Evolutionary conservation across 1,140 invertebrate species (phyloP).

Genomic region (Drosophila paulistorum): DNA sequence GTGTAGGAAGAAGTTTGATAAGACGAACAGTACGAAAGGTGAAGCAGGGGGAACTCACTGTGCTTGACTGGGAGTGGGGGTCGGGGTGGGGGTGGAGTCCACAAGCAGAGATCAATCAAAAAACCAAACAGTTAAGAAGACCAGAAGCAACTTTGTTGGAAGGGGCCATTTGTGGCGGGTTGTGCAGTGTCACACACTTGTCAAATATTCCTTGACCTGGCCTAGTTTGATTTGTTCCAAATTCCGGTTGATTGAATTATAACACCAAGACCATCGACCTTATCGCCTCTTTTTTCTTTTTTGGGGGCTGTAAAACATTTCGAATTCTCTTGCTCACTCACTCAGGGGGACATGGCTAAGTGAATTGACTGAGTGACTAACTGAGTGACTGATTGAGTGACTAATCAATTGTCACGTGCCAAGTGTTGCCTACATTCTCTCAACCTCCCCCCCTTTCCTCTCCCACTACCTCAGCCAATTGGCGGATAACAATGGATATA

Average conservation of each 20-base stretch:
- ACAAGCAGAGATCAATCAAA: neutral
- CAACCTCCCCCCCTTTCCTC: conserved; percentile 31
- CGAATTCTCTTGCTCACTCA: neutral
- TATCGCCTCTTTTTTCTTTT: conserved; percentile 18
- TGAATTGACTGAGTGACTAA: neutral
- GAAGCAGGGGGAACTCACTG: neutral
- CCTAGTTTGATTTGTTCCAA: conserved; percentile 10
- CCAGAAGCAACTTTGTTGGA: too few species aligned
- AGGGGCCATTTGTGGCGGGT: too few species aligned
- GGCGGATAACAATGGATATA: conserved; percentile 47
- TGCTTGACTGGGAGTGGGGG: neutral
- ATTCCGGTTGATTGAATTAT: conserved; percentile 2
- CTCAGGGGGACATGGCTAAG: neutral
- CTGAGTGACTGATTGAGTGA: conserved; percentile 39
- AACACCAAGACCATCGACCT: conserved; percentile 7
- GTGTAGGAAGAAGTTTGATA: conserved; percentile 1
- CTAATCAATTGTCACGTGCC: conserved; percentile 74
- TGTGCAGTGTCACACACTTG: neutral
- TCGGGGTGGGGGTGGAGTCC: neutral
- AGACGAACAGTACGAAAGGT: neutral
- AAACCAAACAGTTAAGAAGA: neutral
- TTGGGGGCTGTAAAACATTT: conserved; percentile 37
- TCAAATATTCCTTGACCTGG: conserved; percentile 11
- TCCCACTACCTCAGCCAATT: conserved; percentile 22
- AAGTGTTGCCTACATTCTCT: conserved; percentile 11